phyloP scores from a whole-genome alignment of 37 sponge, comb jelly and placozoan genomes.

The Aphrocallistes beatrix region DNA sequence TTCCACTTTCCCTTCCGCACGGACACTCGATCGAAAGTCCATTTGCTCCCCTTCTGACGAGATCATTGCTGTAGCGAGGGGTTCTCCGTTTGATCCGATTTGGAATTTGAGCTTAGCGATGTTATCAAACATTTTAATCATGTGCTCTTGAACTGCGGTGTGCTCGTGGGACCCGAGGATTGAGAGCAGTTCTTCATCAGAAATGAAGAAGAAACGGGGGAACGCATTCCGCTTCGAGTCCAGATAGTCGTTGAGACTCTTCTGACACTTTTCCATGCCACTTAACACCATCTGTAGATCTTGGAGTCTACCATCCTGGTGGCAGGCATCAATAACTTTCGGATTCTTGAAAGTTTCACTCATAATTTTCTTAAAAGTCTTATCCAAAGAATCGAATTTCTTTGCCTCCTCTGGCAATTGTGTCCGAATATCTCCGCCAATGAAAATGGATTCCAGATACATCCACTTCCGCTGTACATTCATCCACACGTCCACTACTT shows the following conservation, averaged over 20 bases:
- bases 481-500: slow-evolving; percentile 99
- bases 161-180: slow-evolving; percentile 91
- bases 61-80: slow-evolving; percentile 78
- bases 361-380: slow-evolving; percentile 98
- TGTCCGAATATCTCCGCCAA: slow-evolving; percentile 91
- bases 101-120: slow-evolving; percentile 75
- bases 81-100: slow-evolving; percentile 53
- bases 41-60: slow-evolving; percentile 92
- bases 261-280: slow-evolving; percentile 92
- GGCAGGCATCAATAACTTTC: slow-evolving; percentile 80
- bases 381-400: slow-evolving; percentile 96
- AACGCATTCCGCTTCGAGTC: slow-evolving; percentile 99
- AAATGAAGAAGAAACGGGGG: slow-evolving; percentile 99
- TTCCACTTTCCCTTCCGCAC: slow-evolving; percentile 94
- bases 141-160: slow-evolving; percentile 99
- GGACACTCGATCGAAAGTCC: slow-evolving; percentile 69
- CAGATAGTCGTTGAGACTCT: slow-evolving; percentile 95
- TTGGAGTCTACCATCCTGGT: slow-evolving; percentile 67
- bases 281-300: slow-evolving; percentile 73
- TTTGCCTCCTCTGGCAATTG: slow-evolving; percentile 99
- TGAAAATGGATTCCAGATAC: slow-evolving; percentile 97
- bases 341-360: slow-evolving; percentile 85
- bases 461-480: slow-evolving; percentile 98
- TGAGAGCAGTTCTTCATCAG: slow-evolving; percentile 94
- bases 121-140: slow-evolving; percentile 99